phyloP scores from a whole-genome alignment of 1,140 invertebrate species.

The Lasioglossum baleicum region DNA sequence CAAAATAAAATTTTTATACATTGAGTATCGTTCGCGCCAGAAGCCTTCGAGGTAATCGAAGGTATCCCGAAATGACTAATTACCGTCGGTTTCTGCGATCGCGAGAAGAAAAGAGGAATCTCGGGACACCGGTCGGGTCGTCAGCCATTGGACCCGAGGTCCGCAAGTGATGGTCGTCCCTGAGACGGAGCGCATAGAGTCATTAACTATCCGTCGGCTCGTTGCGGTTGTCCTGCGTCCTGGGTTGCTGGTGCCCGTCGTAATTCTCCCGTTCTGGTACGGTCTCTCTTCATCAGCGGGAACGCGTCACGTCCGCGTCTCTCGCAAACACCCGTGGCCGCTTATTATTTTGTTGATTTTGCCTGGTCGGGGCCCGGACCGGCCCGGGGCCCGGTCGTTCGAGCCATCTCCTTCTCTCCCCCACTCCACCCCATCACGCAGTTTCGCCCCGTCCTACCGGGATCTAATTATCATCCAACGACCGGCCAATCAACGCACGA shows the following conservation, averaged over 20 bases:
- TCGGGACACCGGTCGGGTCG: not conserved
- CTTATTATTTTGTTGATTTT: conserved; percentile 72
- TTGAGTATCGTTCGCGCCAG: no score
- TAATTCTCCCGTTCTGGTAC: conserved; percentile 48
- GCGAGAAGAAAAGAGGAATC: not conserved
- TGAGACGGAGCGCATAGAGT: conserved; percentile 2
- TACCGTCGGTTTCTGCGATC: not conserved
- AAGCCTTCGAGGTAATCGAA: no score
- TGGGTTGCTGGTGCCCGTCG: not conserved
- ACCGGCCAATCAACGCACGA: conserved; percentile 38
- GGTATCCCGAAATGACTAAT: no score
- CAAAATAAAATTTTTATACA: no score
- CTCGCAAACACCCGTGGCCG: conserved; percentile 59
- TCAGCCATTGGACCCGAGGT: not conserved
- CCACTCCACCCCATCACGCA: conserved; percentile 8
- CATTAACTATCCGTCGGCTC: conserved; percentile 4
- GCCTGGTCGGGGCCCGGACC: conserved; percentile 1
- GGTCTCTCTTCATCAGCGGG: conserved; percentile 15
- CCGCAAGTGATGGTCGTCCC: not conserved
- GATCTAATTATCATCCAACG: conserved; percentile 63
- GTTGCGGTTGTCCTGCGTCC: not conserved
- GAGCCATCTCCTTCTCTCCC: conserved; percentile 16
- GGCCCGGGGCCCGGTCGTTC: not conserved
- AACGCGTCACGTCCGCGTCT: conserved; percentile 28
- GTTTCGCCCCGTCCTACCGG: conserved; percentile 14